Evolutionary conservation across 2,113 vertebrate species (phyloP), one percentile per base, ranked within the genome.

Genomic region (Taurulus bubalis): DNA sequence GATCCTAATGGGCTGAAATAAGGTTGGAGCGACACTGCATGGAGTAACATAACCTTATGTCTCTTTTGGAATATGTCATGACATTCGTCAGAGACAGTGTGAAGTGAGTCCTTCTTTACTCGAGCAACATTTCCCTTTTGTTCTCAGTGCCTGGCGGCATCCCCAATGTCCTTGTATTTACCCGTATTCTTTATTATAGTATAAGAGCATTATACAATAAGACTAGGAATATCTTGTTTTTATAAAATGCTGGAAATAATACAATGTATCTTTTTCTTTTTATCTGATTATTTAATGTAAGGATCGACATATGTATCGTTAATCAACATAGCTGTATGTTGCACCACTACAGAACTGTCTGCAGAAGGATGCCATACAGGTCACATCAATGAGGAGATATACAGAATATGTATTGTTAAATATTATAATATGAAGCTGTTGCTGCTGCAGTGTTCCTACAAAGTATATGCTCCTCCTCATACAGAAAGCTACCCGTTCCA

Each of bases 391-490:
- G 14, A 51, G 0, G 14, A 51, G 0, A 22, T 11, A 16, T 67
- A 16, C 4, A 38, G 10, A 67, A 36, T 45, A 6, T 53, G 0
- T 26, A 9, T n/a, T 26, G 32, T 26, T 28, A 20, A 4, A 14
- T 32, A 32, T 36, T 63, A 55, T 36, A n/a, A 63, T 51, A 58
- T 22, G 18, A 76, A 24, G 56, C 40, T 58, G 56, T 70, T n/a
- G 9, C 45, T 45, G 71, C 6, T 1, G 15, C 9, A 4, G 22
- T n/a, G 28, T 49, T 24, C 5, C 1, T 42, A 11, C 14, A 36
- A 14, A 32, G 9, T 47, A 45, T 24, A 9, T 24, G 0, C 3
- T 67, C 30, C n/a, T 71, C n/a, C n/a, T 6, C 26, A 18, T 8
- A 42, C n/a, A 77, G 30, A 34, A 75, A 55, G 20, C 11, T 18